Percentiles rank a stretch among this genome's conserved stretches.
Evolutionary conservation across 2,888 invertebrate genomes (phyloP).

Genomic region (Tromatobia lineatoria): DNA sequence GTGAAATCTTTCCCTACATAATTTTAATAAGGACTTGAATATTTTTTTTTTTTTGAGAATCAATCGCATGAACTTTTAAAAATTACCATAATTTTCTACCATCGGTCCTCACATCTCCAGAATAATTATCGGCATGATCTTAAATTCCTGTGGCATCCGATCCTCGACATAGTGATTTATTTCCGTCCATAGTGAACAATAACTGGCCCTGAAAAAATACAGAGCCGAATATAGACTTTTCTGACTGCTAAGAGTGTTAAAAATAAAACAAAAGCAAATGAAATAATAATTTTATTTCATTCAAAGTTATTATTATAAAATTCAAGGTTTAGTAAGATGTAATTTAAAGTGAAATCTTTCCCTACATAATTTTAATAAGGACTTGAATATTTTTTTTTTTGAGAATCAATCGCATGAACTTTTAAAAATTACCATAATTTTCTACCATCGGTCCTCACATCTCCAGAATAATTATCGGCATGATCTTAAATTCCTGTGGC

Average conservation of each 20-base stretch:
- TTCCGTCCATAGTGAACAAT: conserved; percentile 11
- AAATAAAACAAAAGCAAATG: conserved; percentile 21
- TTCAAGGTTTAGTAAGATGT: no score
- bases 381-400: neutral
- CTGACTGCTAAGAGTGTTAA: conserved; percentile 4
- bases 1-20: no score
- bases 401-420: neutral
- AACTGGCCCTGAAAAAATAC: neutral
- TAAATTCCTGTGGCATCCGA: no score
- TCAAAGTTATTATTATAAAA: no score
- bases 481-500: no score
- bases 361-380: no score
- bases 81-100: no score
- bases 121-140: neutral
- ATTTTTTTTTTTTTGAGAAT: no score
- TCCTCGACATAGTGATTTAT: conserved; percentile 1
- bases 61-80: neutral
- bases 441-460: neutral
- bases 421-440: no score
- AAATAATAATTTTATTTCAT: no score
- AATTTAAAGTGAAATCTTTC: no score
- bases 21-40: no score
- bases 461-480: neutral
- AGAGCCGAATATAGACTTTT: neutral
- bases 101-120: neutral